phyloP scores from a whole-genome alignment of 2,113 vertebrate genomes.

The Mus pahari region DNA sequence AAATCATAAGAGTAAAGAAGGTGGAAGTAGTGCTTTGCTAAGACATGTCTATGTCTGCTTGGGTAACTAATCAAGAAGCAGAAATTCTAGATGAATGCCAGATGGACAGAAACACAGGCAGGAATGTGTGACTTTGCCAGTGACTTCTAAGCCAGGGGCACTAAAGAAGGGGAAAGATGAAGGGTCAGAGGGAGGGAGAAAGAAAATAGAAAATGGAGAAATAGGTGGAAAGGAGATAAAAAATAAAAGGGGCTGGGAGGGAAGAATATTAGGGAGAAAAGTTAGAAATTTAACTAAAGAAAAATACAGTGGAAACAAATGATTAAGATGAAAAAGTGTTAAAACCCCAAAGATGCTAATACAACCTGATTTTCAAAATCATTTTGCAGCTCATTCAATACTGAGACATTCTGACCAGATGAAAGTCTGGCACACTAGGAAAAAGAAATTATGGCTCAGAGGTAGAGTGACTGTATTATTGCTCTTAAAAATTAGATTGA shows the following conservation, averaged over 20 bases:
- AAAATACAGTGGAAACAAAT: conserved; percentile 15
- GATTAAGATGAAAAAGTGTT: not conserved
- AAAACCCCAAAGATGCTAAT: conserved; percentile 31
- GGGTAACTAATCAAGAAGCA: not conserved
- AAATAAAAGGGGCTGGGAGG: not conserved
- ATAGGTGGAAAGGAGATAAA: no score
- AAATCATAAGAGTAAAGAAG: not conserved
- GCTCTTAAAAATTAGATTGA: conserved; percentile 10
- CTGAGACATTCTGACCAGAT: not conserved
- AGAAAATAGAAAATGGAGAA: not conserved
- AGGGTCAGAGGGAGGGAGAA: not conserved
- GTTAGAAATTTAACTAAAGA: conserved; percentile 31
- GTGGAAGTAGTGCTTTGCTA: not conserved
- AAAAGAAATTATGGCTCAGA: not conserved
- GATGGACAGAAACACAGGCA: not conserved
- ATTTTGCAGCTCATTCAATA: conserved; percentile 19
- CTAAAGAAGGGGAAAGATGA: not conserved
- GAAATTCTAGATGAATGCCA: not conserved
- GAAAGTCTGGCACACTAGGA: not conserved
- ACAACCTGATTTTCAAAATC: not conserved
- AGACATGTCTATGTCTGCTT: not conserved
- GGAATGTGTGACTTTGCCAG: not conserved
- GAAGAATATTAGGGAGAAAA: not conserved
- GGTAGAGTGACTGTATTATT: not conserved
- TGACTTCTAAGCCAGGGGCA: not conserved